Evolutionary conservation across 2,113 vertebrate genomes (phyloP).

Genomic region (Callionymus lyra): DNA sequence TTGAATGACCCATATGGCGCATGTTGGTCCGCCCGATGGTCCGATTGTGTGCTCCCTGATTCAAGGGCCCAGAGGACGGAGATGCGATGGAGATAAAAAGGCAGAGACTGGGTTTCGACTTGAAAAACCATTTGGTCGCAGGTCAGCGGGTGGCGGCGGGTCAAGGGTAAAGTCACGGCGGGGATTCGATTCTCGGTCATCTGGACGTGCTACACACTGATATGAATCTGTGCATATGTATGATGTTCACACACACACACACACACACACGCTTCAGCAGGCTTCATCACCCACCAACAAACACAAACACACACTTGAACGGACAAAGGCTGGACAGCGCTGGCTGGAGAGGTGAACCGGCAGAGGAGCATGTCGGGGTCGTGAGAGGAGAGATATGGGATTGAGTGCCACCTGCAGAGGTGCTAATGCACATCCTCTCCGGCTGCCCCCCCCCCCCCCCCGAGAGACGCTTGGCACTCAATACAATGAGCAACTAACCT

Average conservation of each 20-base stretch:
- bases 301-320: conserved; percentile 4
- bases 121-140: conserved; percentile 59
- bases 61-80: conserved; percentile 45
- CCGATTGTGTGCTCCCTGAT: conserved; percentile 32
- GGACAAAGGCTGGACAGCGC: conserved; percentile 22
- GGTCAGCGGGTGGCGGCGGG: conserved; percentile 51
- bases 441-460: conserved; percentile 10
- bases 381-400: conserved; percentile 36
- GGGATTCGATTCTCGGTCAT: conserved; percentile 39
- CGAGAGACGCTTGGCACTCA: conserved; percentile 45
- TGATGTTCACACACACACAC: conserved; percentile 13
- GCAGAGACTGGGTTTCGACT: conserved; percentile 30
- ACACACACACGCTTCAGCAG: conserved; percentile 14
- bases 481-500: conserved; percentile 65
- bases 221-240: conserved; percentile 8
- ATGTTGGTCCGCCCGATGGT: conserved; percentile 36
- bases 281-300: conserved; percentile 4
- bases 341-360: conserved; percentile 17
- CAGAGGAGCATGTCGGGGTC: conserved; percentile 17
- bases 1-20: conserved; percentile 60
- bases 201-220: conserved; percentile 32
- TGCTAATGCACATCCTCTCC: conserved; percentile 62
- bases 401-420: conserved; percentile 55
- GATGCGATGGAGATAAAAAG: conserved; percentile 50
- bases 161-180: conserved; percentile 49